A percentile compares a stretch with the other conserved stretches of the same genome.
Evolutionary conservation across 2,888 invertebrate species (phyloP).

Genomic region (Drosophila subquinaria): DNA sequence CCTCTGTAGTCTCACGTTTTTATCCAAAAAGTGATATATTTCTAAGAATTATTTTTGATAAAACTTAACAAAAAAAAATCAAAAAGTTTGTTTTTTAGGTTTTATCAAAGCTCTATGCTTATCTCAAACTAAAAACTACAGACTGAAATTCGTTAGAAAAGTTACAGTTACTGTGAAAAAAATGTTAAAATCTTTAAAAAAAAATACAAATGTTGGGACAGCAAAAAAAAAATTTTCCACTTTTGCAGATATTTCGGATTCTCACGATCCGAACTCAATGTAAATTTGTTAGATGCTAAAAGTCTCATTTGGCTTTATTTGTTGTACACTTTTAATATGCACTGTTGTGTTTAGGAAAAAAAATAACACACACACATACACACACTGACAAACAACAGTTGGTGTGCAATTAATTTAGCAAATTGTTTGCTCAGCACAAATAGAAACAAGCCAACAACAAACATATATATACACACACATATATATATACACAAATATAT

Average conservation of each 20-base stretch:
- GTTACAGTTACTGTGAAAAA: not conserved
- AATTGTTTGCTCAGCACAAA: constrained; percentile 76
- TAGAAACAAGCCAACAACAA: constrained; percentile 41
- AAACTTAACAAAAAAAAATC: not conserved
- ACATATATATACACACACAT: constrained; percentile 18
- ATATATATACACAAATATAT: constrained; percentile 10
- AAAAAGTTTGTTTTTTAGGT: not conserved
- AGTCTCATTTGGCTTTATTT: constrained; percentile 19
- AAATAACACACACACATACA: constrained; percentile 29
- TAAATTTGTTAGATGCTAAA: not conserved
- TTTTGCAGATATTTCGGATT: not conserved
- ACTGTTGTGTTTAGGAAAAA: constrained; percentile 46
- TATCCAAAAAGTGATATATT: not conserved
- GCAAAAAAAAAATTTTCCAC: not conserved
- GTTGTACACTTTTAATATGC: constrained; percentile 39
- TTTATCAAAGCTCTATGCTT: not conserved
- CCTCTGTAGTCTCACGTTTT: not conserved
- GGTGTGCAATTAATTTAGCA: constrained; percentile 82
- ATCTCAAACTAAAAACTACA: not conserved
- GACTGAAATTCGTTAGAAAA: too few relatives aligned
- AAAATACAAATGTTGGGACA: too few relatives aligned
- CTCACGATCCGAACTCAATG: not conserved
- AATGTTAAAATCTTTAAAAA: too few relatives aligned
- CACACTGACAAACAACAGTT: constrained; percentile 64
- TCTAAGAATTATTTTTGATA: not conserved